A percentile compares a stretch with the other conserved stretches of the same genome.
phyloP scores from a whole-genome alignment of 1,140 invertebrate species.

The Bemisia tabaci region DNA sequence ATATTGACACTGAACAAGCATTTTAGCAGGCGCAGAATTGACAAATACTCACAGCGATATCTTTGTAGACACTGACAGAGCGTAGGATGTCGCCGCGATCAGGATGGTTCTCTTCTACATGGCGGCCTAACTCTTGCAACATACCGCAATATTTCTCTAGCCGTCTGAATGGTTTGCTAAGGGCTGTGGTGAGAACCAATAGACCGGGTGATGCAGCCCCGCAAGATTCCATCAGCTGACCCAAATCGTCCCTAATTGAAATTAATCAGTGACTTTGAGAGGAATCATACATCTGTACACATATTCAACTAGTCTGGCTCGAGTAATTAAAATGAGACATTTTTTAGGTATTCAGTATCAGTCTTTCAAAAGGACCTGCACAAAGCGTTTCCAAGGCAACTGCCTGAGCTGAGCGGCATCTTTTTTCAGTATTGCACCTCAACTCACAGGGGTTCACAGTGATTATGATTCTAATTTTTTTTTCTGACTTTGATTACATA shows the following conservation, averaged over 20 bases:
- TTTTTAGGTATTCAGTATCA: no score
- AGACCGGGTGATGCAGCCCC: conserved; percentile 71
- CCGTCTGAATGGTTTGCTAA: conserved; percentile 88
- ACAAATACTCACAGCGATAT: conserved; percentile 79
- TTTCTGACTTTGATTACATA: no score
- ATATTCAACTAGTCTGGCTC: no score
- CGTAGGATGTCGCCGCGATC: conserved; percentile 93
- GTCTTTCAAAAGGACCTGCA: no score
- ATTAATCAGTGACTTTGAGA: background rate
- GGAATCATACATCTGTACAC: background rate
- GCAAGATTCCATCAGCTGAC: conserved; percentile 71
- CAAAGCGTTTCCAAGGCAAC: no score
- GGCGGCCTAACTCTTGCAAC: conserved; percentile 87
- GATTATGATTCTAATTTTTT: no score
- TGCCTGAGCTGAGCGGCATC: no score
- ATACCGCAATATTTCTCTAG: conserved; percentile 88
- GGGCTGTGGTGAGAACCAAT: conserved; percentile 74
- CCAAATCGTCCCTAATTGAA: conserved; percentile 58
- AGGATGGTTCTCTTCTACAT: conserved; percentile 86
- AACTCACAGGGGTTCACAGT: no score
- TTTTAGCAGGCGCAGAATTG: no score
- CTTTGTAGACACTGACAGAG: conserved; percentile 84
- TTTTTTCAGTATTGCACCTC: no score
- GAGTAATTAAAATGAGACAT: no score
- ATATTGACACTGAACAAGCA: no score